phyloP scores from a whole-genome alignment of 2,888 invertebrate genomes.

The Harpagoxenus sublaevis region DNA sequence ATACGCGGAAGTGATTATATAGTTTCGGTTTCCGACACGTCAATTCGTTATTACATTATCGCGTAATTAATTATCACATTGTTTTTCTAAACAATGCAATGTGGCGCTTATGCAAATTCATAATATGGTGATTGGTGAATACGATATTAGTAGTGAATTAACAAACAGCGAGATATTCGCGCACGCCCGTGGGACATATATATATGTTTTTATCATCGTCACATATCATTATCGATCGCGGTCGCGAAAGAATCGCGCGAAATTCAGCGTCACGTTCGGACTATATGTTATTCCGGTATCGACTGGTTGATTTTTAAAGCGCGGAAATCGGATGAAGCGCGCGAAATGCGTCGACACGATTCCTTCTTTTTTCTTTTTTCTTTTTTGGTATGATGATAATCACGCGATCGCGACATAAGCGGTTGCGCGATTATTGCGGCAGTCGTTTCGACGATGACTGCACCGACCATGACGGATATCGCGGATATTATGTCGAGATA shows the following conservation, averaged over 20 bases:
- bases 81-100: slow-evolving; percentile 22
- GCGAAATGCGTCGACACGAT: background rate
- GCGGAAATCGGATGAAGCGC: background rate
- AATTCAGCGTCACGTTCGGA: slow-evolving; percentile 8
- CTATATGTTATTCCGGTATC: background rate
- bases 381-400: background rate
- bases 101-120: background rate
- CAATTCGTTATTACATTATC: background rate
- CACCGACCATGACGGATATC: slow-evolving; percentile 8
- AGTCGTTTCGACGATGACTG: slow-evolving; percentile 13
- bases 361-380: background rate
- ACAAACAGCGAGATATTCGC: background rate
- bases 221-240: background rate
- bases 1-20: background rate
- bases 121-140: background rate
- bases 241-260: background rate
- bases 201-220: background rate
- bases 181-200: background rate
- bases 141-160: slow-evolving; percentile 9
- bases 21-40: background rate
- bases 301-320: background rate
- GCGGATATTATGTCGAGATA: slow-evolving; percentile 19
- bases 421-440: background rate
- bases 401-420: background rate
- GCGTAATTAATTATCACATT: background rate